phyloP scores from a whole-genome alignment of 2,797 vertebrate species.

The Clangula hyemalis region DNA sequence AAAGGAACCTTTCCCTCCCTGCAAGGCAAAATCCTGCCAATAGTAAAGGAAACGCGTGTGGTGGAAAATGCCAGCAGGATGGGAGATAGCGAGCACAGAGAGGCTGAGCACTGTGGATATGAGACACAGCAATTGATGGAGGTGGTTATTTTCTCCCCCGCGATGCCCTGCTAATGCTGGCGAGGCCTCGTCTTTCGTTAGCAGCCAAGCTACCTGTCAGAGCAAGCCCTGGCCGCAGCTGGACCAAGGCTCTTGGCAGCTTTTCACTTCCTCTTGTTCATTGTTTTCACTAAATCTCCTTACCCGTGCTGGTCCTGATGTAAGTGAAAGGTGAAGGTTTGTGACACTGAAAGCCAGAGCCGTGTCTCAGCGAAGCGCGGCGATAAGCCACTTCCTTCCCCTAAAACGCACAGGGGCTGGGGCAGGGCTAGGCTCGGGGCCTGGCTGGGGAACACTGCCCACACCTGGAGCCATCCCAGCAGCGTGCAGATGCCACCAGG shows the following conservation, averaged over 20 bases:
- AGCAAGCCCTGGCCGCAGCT: not conserved
- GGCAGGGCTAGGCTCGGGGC: not conserved
- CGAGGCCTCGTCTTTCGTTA: not conserved
- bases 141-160: not conserved
- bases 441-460: not conserved
- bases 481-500: not conserved
- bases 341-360: slow-evolving; percentile 23
- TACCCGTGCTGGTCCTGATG: not conserved
- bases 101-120: not conserved
- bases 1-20: not conserved
- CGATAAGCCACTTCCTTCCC: slow-evolving; percentile 71
- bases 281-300: slow-evolving; percentile 33
- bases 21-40: not conserved
- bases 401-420: not conserved
- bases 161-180: not conserved
- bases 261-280: slow-evolving; percentile 46
- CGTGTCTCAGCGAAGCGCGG: slow-evolving; percentile 5
- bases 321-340: slow-evolving; percentile 70
- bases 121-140: not conserved
- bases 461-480: not conserved
- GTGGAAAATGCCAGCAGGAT: not conserved
- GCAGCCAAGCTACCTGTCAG: not conserved
- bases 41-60: not conserved
- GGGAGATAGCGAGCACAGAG: not conserved
- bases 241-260: not conserved